Evolutionary conservation across 2,888 invertebrate genomes (phyloP), one percentile per base, ranked within the genome.

Genomic region (Drosophila neotestacea): DNA sequence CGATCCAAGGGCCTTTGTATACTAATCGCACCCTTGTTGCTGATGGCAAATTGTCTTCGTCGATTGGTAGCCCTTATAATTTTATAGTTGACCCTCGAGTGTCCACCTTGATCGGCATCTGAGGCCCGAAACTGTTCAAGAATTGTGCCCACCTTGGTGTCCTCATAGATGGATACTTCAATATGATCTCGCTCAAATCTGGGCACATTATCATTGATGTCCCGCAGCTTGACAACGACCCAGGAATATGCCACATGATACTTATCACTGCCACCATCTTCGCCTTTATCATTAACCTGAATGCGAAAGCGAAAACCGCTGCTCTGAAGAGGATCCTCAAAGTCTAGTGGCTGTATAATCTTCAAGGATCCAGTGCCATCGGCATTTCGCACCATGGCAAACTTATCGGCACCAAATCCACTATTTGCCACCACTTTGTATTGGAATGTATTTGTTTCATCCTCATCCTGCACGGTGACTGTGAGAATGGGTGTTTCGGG

Each of bases 131-230:
- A 99, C 7, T 97, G 97, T 92, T 98, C 98, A 77, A 99, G 93
- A 74, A 95, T 95, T 84, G 97, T 97, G 22, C 98, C 98, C 68
- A 97, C 95, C 91, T 96, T 96, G 10, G 97, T 97, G 92, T 98
- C 97, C 93, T 99, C 99, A 90, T 95, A 96, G 4, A 98, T 97
- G 48, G 96, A 96, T 10, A 96, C 96, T 93, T 97, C 98, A 89
- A 98, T 97, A 92, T 97, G 97, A 39, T 98, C 97, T 70, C 96
- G 95, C 90, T 98, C 97, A 92, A 97, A 98, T 85, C 96, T 96
- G 10, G 98, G 98, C 92, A 97, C 97, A 94, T 99, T 98, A 94
- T 99, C 99, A 93, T 99, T 99, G 84, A 97, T 97, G 92, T 99
- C 99, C 62, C 97, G 94, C 75, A 99, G 94, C 91, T 96, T 96